phyloP scores from a whole-genome alignment of 2,888 invertebrate genomes.

The Scaptomyza caliginosa region DNA sequence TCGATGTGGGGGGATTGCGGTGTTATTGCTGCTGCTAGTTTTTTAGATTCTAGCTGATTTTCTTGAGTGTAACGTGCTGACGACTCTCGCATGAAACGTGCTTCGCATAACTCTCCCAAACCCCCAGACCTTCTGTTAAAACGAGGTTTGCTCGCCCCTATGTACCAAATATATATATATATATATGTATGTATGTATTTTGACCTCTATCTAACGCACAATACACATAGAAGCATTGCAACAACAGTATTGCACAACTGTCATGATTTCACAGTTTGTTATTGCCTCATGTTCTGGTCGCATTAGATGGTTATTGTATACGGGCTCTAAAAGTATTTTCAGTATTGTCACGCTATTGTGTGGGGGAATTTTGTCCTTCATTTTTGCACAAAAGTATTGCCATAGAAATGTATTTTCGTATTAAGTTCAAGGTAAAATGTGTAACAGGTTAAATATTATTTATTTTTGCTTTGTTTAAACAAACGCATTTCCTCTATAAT shows the following conservation, averaged over 20 bases:
- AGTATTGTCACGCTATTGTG: conserved; percentile 24
- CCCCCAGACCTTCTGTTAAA: background rate
- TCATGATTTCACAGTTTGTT: conserved; percentile 52
- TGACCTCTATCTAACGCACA: conserved; percentile 39
- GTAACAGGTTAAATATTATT: background rate
- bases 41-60: conserved; percentile 34
- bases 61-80: conserved; percentile 62
- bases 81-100: conserved; percentile 70
- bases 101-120: conserved; percentile 61
- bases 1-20: conserved; percentile 10
- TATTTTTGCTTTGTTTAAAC: background rate
- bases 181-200: background rate
- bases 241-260: conserved; percentile 36
- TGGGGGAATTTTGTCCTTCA: background rate
- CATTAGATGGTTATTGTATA: conserved; percentile 45
- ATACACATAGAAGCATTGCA: background rate
- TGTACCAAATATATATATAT: conserved; percentile 7
- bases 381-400: background rate
- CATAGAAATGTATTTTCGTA: conserved; percentile 1
- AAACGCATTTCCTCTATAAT: background rate
- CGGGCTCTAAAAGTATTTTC: conserved; percentile 17
- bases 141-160: background rate
- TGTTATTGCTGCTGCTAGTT: background rate
- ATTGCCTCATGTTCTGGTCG: conserved; percentile 47
- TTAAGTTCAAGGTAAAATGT: background rate